Evolutionary conservation across 2,113 vertebrate genomes (phyloP).

Genomic region (Caranx melampygus): DNA sequence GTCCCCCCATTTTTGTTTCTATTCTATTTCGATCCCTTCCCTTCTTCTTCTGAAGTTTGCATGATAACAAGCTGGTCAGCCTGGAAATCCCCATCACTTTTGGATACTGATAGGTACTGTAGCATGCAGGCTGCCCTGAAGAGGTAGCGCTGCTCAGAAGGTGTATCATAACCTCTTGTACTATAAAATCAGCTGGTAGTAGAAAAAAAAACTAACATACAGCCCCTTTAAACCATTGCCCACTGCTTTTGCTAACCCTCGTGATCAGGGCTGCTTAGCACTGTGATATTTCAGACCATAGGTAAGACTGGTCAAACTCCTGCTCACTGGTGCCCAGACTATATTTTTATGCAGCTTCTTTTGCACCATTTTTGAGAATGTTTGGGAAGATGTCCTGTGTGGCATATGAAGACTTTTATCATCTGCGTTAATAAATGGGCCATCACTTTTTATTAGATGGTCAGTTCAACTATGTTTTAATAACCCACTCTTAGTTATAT

Average conservation of each 20-base stretch:
- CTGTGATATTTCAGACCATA: conserved; percentile 35
- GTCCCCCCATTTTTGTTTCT: no score
- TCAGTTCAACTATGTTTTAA: background rate
- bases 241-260: background rate
- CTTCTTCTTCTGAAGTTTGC: no score
- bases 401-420: background rate
- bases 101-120: no score
- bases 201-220: no score
- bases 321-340: background rate
- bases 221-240: background rate
- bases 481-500: background rate
- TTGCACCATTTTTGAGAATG: conserved; percentile 9
- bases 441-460: background rate
- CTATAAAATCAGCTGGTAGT: no score
- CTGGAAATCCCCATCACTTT: no score
- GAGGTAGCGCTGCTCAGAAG: no score
- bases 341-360: conserved; percentile 27
- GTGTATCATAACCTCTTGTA: no score
- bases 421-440: conserved; percentile 7
- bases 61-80: no score
- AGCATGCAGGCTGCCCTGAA: no score
- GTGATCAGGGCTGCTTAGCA: conserved; percentile 1
- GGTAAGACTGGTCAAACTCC: background rate
- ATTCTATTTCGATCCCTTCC: no score
- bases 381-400: background rate